Evolutionary conservation across 2,888 invertebrate genomes (phyloP).

Genomic region (Calliphora vomitoria): DNA sequence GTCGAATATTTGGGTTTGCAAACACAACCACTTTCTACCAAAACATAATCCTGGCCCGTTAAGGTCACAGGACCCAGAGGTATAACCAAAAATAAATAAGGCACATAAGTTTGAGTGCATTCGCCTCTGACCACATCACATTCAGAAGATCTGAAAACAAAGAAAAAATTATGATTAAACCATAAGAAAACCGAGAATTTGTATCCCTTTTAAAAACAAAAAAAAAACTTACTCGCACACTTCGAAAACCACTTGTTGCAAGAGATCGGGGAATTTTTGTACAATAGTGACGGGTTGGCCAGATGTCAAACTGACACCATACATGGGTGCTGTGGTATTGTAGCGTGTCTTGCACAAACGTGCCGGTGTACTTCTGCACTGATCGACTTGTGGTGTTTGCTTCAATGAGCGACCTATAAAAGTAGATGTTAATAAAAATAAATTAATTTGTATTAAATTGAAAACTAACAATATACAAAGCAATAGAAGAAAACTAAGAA

Average conservation of each 20-base stretch:
- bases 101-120: conserved; percentile 94
- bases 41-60: conserved; percentile 97
- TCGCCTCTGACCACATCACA: conserved; percentile 95
- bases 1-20: conserved; percentile 88
- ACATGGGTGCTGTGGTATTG: conserved; percentile 97
- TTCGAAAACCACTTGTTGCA: conserved; percentile 97
- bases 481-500: neutral
- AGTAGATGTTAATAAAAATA: conserved; percentile 12
- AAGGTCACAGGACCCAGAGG: conserved; percentile 95
- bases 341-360: conserved; percentile 94
- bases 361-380: conserved; percentile 87
- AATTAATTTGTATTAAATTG: neutral
- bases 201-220: neutral
- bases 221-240: conserved; percentile 92
- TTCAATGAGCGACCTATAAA: conserved; percentile 83
- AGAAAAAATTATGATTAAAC: conserved; percentile 23
- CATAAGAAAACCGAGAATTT: neutral
- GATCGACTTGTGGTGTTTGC: conserved; percentile 79
- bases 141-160: conserved; percentile 89
- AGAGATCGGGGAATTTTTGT: conserved; percentile 95
- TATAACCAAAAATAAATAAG: conserved; percentile 95
- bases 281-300: conserved; percentile 97
- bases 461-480: neutral
- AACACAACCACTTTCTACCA: conserved; percentile 97
- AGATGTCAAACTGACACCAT: conserved; percentile 96